Evolutionary conservation across 37 sponge, comb jelly and placozoan species (phyloP).

Genomic region (Halichondria panicea): DNA sequence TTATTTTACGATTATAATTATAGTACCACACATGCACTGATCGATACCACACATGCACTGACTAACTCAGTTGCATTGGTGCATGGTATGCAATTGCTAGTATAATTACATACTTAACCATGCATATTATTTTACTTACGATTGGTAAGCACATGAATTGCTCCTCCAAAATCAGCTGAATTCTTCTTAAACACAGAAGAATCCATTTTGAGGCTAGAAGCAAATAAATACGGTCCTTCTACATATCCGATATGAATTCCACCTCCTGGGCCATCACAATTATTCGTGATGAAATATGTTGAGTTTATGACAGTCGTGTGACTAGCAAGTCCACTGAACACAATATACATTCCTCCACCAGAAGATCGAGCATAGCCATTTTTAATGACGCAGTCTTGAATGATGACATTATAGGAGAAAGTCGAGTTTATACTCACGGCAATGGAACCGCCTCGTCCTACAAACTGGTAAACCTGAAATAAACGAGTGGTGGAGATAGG

Average conservation of each 20-base stretch:
- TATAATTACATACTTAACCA: no score
- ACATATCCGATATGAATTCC: conserved; percentile 17
- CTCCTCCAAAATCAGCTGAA: conserved; percentile 19
- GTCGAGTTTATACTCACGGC: background rate
- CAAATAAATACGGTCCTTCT: background rate
- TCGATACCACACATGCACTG: no score
- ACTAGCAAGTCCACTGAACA: background rate
- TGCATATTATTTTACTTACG: no score
- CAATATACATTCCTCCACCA: conserved; percentile 41
- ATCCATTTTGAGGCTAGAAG: background rate
- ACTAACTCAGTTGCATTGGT: no score
- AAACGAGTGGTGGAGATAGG: background rate
- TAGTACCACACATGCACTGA: no score
- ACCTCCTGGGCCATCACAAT: background rate
- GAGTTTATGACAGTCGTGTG: conserved; percentile 5
- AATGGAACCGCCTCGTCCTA: conserved; percentile 28
- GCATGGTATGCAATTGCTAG: no score
- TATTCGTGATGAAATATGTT: background rate
- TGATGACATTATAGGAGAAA: background rate
- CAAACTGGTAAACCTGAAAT: background rate
- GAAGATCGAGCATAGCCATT: conserved; percentile 14
- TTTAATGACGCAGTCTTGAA: conserved; percentile 17
- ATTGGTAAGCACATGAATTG: background rate
- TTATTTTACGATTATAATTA: no score
- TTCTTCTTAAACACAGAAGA: background rate